Percentiles rank a stretch among this genome's conserved stretches.
Conservation (phyloP, 2,888 invertebrate genomes). For the Coelopa pilipes region DNA sequence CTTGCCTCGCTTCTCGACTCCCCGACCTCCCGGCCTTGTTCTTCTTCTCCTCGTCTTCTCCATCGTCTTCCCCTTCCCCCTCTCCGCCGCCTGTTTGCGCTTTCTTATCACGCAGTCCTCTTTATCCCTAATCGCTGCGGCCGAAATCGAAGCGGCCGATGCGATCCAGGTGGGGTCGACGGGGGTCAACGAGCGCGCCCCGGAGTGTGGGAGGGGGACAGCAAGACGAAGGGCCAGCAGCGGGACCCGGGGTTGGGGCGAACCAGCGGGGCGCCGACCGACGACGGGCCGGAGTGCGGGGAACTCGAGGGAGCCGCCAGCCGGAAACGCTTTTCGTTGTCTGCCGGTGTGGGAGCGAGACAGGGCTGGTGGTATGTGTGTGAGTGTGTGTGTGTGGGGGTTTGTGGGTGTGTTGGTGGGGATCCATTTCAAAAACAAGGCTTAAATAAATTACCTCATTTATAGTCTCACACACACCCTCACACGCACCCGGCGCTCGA, state of each 20-base stretch:
- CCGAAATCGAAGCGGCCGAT: constrained; percentile 46
- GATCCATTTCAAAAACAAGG: constrained; percentile 39
- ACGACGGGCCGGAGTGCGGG: too few relatives aligned
- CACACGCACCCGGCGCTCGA: background rate
- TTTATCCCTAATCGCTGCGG: constrained; percentile 55
- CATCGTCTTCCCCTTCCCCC: too few relatives aligned
- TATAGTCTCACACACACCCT: constrained; percentile 13
- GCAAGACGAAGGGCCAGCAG: background rate
- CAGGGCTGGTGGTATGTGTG: background rate
- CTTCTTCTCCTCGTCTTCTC: background rate
- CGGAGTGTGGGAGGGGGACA: background rate
- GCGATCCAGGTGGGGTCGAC: background rate
- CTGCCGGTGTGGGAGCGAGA: too few relatives aligned
- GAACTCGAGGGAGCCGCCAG: background rate
- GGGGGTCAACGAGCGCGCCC: too few relatives aligned
- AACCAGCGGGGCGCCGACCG: background rate
- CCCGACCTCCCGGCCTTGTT: constrained; percentile 10
- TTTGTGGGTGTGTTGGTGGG: constrained; percentile 9
- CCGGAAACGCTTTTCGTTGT: background rate
- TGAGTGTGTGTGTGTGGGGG: constrained; percentile 6
- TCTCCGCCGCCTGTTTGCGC: constrained; percentile 46
- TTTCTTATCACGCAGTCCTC: constrained; percentile 62
- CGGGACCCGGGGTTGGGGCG: background rate
- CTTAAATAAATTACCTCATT: constrained; percentile 45
- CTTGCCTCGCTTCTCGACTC: constrained; percentile 18